phyloP scores from a whole-genome alignment of 2,888 invertebrate genomes.

The Spodoptera littoralis region DNA sequence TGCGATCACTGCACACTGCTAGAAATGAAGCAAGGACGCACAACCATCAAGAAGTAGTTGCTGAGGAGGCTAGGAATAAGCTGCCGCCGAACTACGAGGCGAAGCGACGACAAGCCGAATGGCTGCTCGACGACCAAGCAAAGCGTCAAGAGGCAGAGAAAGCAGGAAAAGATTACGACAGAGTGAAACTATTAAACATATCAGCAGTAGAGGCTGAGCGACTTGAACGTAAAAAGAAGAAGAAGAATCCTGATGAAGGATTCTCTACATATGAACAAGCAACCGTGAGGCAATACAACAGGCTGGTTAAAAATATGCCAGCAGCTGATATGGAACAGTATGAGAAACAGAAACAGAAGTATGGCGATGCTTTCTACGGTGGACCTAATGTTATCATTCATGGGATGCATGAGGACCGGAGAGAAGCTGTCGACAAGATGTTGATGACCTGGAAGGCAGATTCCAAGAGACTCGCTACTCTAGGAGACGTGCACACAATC shows the following conservation, averaged over 20 bases:
- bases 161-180: conserved; percentile 95
- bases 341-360: conserved; percentile 94
- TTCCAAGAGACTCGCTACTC: conserved; percentile 98
- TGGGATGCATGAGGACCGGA: conserved; percentile 96
- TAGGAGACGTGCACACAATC: conserved; percentile 97
- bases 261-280: conserved; percentile 98
- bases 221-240: conserved; percentile 94
- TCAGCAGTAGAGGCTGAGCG: conserved; percentile 97
- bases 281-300: conserved; percentile 96
- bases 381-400: conserved; percentile 96
- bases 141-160: conserved; percentile 93
- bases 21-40: conserved; percentile 97
- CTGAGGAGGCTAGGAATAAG: conserved; percentile 97
- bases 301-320: conserved; percentile 95
- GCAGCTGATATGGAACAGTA: conserved; percentile 95
- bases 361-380: conserved; percentile 98
- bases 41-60: conserved; percentile 98
- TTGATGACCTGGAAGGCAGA: conserved; percentile 97
- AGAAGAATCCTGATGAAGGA: conserved; percentile 98
- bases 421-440: conserved; percentile 97
- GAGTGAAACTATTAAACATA: conserved; percentile 95
- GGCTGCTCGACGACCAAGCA: conserved; percentile 96
- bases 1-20: conserved; percentile 92
- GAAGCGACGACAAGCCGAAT: conserved; percentile 96
- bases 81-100: conserved; percentile 98